These are phyloP conservation scores for Clarias gariepinus DNA, from an alignment of 2,113 vertebrate genomes.

Conservation along the genomic window DNA sequence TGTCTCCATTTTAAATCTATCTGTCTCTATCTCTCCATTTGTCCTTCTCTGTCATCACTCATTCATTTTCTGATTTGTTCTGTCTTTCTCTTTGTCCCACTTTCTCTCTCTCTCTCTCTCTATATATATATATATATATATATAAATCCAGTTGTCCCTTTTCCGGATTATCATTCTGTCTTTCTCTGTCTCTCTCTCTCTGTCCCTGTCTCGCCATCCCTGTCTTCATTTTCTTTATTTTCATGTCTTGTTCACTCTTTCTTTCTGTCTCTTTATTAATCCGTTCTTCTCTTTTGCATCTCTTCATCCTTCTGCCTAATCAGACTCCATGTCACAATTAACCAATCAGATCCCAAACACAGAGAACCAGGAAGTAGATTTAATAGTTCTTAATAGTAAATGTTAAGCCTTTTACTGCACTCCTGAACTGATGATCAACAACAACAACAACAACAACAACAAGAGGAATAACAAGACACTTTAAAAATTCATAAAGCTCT, in stretches of 20 bases:
- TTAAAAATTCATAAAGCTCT: constrained; percentile 51
- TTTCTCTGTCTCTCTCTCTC: not conserved
- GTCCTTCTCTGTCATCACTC: not conserved
- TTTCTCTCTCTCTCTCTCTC: not conserved
- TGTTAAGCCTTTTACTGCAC: not conserved
- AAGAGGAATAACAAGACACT: constrained; percentile 23
- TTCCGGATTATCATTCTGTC: not conserved
- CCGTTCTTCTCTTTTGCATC: not conserved
- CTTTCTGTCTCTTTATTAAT: not conserved
- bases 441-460: constrained; percentile 34
- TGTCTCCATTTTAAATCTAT: not conserved
- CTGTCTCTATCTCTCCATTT: not conserved
- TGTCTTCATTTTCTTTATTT: not conserved
- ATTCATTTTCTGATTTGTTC: not conserved
- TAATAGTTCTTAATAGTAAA: not conserved
- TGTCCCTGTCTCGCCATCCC: not conserved
- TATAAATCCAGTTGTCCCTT: not conserved
- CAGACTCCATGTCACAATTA: not conserved
- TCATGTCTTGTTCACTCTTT: not conserved
- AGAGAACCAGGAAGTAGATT: not conserved
- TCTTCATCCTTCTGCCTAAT: not conserved
- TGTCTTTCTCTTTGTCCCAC: not conserved
- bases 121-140: too few relatives aligned
- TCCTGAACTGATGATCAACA: not conserved
- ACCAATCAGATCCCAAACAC: not conserved